These are phyloP conservation scores for Akabosia matsudoensis DNA, from an alignment of 1,140 invertebrate genomes.

Conservation along the genomic window DNA sequence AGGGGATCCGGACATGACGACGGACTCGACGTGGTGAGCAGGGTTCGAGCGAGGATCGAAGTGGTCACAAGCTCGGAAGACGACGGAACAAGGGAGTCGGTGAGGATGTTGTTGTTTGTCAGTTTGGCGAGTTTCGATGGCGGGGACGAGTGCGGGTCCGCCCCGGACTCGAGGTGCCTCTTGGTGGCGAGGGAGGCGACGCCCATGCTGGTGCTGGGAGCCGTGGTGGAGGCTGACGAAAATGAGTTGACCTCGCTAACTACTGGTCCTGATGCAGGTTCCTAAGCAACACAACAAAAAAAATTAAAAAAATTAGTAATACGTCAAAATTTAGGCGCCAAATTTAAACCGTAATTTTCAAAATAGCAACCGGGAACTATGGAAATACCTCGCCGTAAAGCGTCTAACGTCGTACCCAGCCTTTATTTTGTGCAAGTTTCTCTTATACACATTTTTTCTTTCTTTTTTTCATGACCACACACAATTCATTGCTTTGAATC, in stretches of 20 bases:
- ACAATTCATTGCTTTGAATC: too few relatives aligned
- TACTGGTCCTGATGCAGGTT: neutral
- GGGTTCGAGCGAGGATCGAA: conserved; percentile 44
- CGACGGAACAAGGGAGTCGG: neutral
- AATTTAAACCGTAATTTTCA: too few relatives aligned
- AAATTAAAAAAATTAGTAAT: too few relatives aligned
- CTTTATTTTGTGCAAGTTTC: too few relatives aligned
- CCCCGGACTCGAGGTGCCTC: conserved; percentile 35
- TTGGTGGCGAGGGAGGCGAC: conserved; percentile 43
- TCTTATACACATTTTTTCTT: too few relatives aligned
- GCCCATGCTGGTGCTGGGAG: conserved; percentile 44
- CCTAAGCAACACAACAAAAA: too few relatives aligned
- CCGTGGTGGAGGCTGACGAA: too few relatives aligned
- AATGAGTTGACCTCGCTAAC: neutral
- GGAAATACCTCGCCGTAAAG: too few relatives aligned
- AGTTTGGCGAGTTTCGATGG: conserved; percentile 31
- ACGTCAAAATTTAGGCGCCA: too few relatives aligned
- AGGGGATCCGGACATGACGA: conserved; percentile 19
- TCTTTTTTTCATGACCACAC: too few relatives aligned
- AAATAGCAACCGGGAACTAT: too few relatives aligned
- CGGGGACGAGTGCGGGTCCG: conserved; percentile 29
- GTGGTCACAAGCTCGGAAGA: conserved; percentile 44
- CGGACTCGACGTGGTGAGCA: conserved; percentile 23
- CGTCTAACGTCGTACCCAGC: too few relatives aligned
- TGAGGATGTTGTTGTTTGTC: conserved; percentile 4